Percentiles rank a stretch among this genome's conserved stretches.
Evolutionary conservation across 64 coral and sea anemone species (phyloP).

Genomic region (Orbicella faveolata): DNA sequence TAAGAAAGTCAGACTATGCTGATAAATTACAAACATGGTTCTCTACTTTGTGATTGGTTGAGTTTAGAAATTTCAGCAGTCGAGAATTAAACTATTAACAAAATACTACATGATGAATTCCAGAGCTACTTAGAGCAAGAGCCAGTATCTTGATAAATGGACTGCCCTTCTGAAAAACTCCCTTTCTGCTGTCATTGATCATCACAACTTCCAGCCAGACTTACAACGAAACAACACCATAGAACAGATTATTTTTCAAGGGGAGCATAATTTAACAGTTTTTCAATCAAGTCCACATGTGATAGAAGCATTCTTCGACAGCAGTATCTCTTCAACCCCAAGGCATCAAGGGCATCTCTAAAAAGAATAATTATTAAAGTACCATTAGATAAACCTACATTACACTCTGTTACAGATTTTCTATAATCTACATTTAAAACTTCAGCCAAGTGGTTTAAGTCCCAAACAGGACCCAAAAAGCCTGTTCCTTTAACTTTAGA

Average conservation of each 20-base stretch:
- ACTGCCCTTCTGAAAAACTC: neutral
- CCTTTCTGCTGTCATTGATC: neutral
- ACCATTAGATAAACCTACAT: neutral
- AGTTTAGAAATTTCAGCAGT: too few relatives aligned
- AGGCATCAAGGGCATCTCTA: conserved; percentile 95
- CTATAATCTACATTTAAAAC: neutral
- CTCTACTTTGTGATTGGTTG: neutral
- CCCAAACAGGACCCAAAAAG: too few relatives aligned
- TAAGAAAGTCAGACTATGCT: too few relatives aligned
- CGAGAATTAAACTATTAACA: too few relatives aligned
- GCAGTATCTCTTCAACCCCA: conserved; percentile 96
- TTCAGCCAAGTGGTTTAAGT: too few relatives aligned
- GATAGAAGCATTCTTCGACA: conserved; percentile 96
- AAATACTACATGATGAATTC: too few relatives aligned
- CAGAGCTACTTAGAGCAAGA: too few relatives aligned
- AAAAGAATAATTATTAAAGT: neutral
- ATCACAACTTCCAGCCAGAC: neutral
- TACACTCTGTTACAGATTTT: neutral
- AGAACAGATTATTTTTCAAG: conserved; percentile 75
- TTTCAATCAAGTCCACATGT: conserved; percentile 98
- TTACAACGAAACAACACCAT: neutral
- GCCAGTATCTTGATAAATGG: too few relatives aligned
- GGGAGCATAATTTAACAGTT: conserved; percentile 96
- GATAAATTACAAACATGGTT: neutral
- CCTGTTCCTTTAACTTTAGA: too few relatives aligned